Percentiles rank a stretch among this genome's conserved stretches.
Evolutionary conservation across 2,888 invertebrate species (phyloP).

Genomic region (Xestoiulus laeticollis): DNA sequence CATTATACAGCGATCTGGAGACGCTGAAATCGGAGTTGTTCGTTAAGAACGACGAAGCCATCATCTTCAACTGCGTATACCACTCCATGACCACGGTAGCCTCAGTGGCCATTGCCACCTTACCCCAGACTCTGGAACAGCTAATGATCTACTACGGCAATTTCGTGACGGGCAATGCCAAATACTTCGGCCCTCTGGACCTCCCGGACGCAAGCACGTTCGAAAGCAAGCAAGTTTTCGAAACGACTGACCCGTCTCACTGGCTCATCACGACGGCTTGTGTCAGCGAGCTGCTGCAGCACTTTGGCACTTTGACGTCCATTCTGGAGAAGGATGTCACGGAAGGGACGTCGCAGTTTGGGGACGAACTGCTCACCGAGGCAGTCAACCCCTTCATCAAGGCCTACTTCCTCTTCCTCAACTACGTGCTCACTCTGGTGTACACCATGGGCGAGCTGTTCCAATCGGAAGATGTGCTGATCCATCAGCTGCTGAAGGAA

Average conservation of each 20-base stretch:
- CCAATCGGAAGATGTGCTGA: not conserved
- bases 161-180: constrained; percentile 19
- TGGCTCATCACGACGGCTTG: constrained; percentile 19
- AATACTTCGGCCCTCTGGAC: not conserved
- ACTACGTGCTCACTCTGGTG: not conserved
- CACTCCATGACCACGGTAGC: constrained; percentile 44
- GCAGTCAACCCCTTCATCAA: constrained; percentile 46
- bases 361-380: not conserved
- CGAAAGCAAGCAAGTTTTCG: not conserved
- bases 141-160: constrained; percentile 35
- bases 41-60: constrained; percentile 20
- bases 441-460: constrained; percentile 9
- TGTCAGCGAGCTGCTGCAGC: not conserved
- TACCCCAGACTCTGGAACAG: constrained; percentile 42
- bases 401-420: constrained; percentile 51
- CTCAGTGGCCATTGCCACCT: not conserved
- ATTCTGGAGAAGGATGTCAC: not conserved
- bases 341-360: constrained; percentile 2
- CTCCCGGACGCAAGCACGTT: not conserved
- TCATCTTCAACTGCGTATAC: constrained; percentile 27
- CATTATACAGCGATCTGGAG: not conserved
- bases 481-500: constrained; percentile 44
- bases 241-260: not conserved
- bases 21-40: constrained; percentile 29
- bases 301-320: not conserved